phyloP scores from a whole-genome alignment of 2,797 vertebrate genomes.

The Lepus oiostolus region DNA sequence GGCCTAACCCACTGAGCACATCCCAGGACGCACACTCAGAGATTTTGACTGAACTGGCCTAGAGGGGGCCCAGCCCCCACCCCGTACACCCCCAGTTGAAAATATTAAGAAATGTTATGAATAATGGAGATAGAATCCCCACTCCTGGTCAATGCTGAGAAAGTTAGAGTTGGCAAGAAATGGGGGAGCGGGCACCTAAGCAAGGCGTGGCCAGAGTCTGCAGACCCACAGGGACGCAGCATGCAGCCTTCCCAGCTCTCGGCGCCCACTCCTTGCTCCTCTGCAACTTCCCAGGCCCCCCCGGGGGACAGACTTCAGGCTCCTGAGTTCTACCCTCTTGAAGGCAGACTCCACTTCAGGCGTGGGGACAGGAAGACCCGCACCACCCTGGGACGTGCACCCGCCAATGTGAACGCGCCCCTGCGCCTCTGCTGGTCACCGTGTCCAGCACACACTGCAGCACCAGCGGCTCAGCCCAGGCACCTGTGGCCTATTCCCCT shows the following conservation, averaged over 20 bases:
- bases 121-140: too few relatives aligned
- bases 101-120: not conserved
- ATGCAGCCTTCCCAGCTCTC: not conserved
- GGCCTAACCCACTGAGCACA: too few relatives aligned
- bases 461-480: not conserved
- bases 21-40: not conserved
- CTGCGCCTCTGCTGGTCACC: not conserved
- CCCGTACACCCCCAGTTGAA: not conserved
- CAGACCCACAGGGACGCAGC: not conserved
- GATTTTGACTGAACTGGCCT: not conserved
- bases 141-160: too few relatives aligned
- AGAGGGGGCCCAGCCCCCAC: not conserved
- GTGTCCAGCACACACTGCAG: too few relatives aligned
- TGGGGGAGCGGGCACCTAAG: not conserved
- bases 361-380: not conserved
- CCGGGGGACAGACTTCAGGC: not conserved
- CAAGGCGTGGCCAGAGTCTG: not conserved
- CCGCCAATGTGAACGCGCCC: not conserved
- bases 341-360: not conserved
- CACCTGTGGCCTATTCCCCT: not conserved
- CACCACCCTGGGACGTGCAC: not conserved
- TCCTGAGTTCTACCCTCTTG: not conserved
- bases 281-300: not conserved
- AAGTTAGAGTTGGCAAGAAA: not conserved
- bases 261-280: not conserved